Evolutionary conservation across 2,797 vertebrate species (phyloP).

Genomic region (Percopsis omiscomaycus): DNA sequence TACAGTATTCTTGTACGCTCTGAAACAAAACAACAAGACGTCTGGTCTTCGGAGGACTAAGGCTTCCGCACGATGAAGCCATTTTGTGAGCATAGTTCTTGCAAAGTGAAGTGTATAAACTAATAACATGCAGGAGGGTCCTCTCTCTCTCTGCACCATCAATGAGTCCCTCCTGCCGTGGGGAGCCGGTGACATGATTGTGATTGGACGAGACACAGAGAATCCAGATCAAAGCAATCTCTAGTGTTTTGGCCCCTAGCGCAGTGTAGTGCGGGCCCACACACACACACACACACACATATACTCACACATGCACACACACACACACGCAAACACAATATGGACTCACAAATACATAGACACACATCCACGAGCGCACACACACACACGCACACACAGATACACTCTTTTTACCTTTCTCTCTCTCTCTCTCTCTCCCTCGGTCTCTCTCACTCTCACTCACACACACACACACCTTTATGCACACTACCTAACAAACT

Average conservation of each 20-base stretch:
- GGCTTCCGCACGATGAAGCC: conserved; percentile 44
- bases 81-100: conserved; percentile 71
- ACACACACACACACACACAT: conserved; percentile 57
- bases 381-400: not conserved
- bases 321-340: conserved; percentile 42
- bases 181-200: conserved; percentile 82
- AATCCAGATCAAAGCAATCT: conserved; percentile 87
- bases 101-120: conserved; percentile 73
- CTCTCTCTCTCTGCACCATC: conserved; percentile 75
- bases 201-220: conserved; percentile 84
- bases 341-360: conserved; percentile 22
- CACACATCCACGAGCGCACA: not conserved
- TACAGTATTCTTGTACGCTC: too few species aligned
- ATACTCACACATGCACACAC: conserved; percentile 47
- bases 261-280: conserved; percentile 74
- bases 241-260: conserved; percentile 85
- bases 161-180: conserved; percentile 78
- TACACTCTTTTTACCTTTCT: conserved; percentile 1
- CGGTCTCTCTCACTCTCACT: conserved; percentile 47
- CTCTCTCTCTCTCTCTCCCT: conserved; percentile 40
- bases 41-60: conserved; percentile 17
- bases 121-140: conserved; percentile 76
- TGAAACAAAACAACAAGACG: too few species aligned
- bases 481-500: conserved; percentile 48
- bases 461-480: conserved; percentile 48